Conservation (phyloP, 2,113 vertebrate genomes). For the Tragelaphus buxtoni region DNA sequence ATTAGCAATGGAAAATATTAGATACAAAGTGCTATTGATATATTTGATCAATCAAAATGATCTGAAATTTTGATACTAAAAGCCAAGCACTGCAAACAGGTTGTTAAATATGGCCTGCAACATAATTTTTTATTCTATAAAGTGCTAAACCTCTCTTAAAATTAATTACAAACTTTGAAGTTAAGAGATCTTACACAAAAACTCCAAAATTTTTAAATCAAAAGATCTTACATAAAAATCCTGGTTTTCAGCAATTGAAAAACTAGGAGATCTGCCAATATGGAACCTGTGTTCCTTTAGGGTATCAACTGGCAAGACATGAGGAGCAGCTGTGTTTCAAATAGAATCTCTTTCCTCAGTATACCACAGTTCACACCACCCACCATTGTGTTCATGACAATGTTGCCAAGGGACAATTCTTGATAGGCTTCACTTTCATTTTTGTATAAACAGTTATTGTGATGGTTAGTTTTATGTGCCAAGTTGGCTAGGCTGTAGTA, state of each 20-base stretch:
- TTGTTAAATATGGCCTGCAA: neutral
- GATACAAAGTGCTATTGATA: neutral
- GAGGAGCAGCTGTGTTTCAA: neutral
- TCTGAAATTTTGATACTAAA: neutral
- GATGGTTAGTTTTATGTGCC: neutral
- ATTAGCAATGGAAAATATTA: neutral
- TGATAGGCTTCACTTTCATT: neutral
- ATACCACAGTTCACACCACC: neutral
- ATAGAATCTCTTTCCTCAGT: neutral
- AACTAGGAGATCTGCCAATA: neutral
- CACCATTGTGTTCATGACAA: neutral
- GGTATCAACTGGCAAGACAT: neutral
- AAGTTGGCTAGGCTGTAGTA: neutral
- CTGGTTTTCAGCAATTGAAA: neutral
- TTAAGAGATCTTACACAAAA: neutral
- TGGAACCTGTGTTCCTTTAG: neutral
- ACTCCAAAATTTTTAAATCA: neutral
- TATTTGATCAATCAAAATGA: neutral
- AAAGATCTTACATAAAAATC: neutral
- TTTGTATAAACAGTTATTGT: neutral
- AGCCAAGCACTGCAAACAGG: neutral
- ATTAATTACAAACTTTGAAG: neutral
- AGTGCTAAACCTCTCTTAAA: neutral
- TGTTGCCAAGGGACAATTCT: neutral
- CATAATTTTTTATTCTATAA: neutral